phyloP scores from a whole-genome alignment of 2,797 vertebrate species.

The Acrossocheilus fasciatus region DNA sequence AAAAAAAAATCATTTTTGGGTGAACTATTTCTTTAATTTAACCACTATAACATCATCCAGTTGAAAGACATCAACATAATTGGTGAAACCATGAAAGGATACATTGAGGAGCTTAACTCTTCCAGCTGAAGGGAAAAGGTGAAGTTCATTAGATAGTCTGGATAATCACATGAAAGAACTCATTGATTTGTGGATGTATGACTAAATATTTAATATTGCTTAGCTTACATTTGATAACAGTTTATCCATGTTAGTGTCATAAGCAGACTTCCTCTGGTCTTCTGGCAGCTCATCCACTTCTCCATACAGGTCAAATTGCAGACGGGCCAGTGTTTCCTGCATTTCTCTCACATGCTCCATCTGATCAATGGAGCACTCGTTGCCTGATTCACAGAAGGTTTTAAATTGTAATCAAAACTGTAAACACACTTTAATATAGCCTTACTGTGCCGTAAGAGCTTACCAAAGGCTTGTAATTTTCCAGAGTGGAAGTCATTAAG shows the following conservation, averaged over 20 bases:
- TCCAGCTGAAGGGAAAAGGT: constrained; percentile 85
- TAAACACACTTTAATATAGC: background rate
- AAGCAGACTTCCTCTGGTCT: constrained; percentile 89
- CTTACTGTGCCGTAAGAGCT: background rate
- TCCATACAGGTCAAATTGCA: constrained; percentile 94
- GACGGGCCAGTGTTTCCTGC: constrained; percentile 96
- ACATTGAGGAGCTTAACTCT: constrained; percentile 99
- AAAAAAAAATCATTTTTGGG: background rate
- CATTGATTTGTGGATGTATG: background rate
- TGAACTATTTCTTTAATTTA: background rate
- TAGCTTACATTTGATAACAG: constrained; percentile 88
- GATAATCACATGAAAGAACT: background rate
- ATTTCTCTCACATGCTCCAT: constrained; percentile 98
- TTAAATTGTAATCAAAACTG: background rate
- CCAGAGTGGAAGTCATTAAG: constrained; percentile 98
- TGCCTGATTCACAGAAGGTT: constrained; percentile 75
- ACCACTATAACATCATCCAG: background rate
- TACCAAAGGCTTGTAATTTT: constrained; percentile 93
- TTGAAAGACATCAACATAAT: background rate
- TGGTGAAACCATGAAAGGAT: constrained; percentile 83
- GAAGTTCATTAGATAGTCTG: background rate
- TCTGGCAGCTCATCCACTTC: constrained; percentile 94
- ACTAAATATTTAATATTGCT: background rate
- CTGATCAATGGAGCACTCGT: constrained; percentile 97
- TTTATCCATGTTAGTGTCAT: constrained; percentile 94